A percentile compares a stretch with the other conserved stretches of the same genome.
phyloP scores from a whole-genome alignment of 2,888 invertebrate species.

The Cheilosia variabilis region DNA sequence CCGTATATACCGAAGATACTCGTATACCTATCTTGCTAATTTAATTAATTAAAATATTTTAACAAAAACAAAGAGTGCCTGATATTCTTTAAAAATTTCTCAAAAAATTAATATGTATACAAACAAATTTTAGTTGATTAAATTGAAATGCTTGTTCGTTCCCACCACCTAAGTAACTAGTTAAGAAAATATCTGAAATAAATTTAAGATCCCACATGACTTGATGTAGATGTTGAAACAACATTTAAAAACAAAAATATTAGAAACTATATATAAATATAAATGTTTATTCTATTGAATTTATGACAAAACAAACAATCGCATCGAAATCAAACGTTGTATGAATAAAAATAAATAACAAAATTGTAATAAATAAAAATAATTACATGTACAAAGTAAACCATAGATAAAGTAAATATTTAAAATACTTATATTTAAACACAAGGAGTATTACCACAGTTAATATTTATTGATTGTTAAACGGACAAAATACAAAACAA shows the following conservation, averaged over 20 bases:
- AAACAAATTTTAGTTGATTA: slow-evolving; percentile 2
- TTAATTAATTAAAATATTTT: slow-evolving; percentile 4
- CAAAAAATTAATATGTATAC: slow-evolving; percentile 1
- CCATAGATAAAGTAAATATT: slow-evolving; percentile 67
- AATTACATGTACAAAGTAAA: slow-evolving; percentile 71
- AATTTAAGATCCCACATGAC: slow-evolving; percentile 26
- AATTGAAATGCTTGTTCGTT: slow-evolving; percentile 17
- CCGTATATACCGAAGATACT: slow-evolving; percentile 26
- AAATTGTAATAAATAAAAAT: slow-evolving; percentile 21
- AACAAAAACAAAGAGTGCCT: slow-evolving; percentile 66
- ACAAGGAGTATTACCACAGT: slow-evolving; percentile 70
- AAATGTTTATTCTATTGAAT: slow-evolving; percentile 55
- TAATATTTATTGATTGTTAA: slow-evolving; percentile 76
- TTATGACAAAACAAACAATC: slow-evolving; percentile 49
- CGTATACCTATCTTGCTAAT: neutral
- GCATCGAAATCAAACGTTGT: slow-evolving; percentile 58
- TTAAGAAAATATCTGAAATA: slow-evolving; percentile 18
- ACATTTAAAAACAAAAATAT: slow-evolving; percentile 9
- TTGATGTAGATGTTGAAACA: slow-evolving; percentile 38
- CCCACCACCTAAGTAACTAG: slow-evolving; percentile 3
- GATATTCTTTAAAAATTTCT: slow-evolving; percentile 44
- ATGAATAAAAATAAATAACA: slow-evolving; percentile 35
- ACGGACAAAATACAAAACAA: slow-evolving; percentile 55
- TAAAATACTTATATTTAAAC: slow-evolving; percentile 44
- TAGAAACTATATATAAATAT: slow-evolving; percentile 38